Conservation (phyloP, 2,888 invertebrate species). For the Oxyscelio sp. region DNA sequence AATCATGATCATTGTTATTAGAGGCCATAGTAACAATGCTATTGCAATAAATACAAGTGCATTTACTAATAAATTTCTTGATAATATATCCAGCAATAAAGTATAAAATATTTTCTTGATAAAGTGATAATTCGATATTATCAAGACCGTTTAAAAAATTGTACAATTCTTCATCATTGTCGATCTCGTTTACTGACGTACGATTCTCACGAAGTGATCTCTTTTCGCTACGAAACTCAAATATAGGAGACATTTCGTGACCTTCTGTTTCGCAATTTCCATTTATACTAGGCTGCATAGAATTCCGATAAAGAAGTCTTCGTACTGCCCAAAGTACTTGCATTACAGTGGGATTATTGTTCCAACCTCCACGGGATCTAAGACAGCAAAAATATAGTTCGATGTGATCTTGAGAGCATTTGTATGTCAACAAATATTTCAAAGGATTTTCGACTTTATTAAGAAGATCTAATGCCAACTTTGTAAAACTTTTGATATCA, state of each 20-base stretch:
- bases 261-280: slow-evolving; percentile 63
- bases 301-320: slow-evolving; percentile 76
- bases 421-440: no score
- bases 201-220: background rate
- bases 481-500: slow-evolving; percentile 5
- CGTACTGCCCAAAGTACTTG: slow-evolving; percentile 77
- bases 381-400: background rate
- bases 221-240: slow-evolving; percentile 28
- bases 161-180: slow-evolving; percentile 1
- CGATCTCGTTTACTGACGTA: background rate
- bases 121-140: background rate
- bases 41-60: background rate
- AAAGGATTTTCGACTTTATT: slow-evolving; percentile 5
- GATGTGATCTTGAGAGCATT: no score
- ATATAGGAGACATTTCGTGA: slow-evolving; percentile 4
- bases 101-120: slow-evolving; percentile 39
- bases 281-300: slow-evolving; percentile 73
- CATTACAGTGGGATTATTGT: slow-evolving; percentile 76
- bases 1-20: background rate
- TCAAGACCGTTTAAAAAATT: background rate
- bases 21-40: background rate
- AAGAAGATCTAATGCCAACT: slow-evolving; percentile 24
- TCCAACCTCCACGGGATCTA: slow-evolving; percentile 76
- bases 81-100: slow-evolving; percentile 31
- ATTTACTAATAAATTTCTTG: background rate